Conservation (phyloP, 2,797 vertebrate genomes). For the Poecilia picta region DNA sequence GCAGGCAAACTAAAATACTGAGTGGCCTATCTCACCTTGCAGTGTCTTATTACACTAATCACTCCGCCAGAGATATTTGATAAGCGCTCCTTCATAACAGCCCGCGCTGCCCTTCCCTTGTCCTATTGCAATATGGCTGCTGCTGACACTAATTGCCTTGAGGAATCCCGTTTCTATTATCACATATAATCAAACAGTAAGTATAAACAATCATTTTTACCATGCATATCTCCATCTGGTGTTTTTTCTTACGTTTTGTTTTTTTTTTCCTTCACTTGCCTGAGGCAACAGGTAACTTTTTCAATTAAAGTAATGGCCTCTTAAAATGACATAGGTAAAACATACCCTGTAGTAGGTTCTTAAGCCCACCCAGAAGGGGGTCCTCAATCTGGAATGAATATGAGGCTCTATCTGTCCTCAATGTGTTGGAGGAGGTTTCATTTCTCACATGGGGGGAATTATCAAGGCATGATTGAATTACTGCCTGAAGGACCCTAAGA, state of each 20-base stretch:
- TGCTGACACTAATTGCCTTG: conserved; percentile 77
- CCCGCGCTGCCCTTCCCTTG: conserved; percentile 71
- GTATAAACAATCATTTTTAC: conserved; percentile 80
- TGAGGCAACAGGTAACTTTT: conserved; percentile 68
- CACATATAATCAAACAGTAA: conserved; percentile 83
- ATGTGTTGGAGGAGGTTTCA: conserved; percentile 49
- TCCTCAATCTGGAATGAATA: conserved; percentile 61
- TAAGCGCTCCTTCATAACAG: conserved; percentile 73
- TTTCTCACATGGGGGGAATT: conserved; percentile 70
- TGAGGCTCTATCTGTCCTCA: conserved; percentile 57
- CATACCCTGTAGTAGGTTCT: conserved; percentile 58
- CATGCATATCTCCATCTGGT: conserved; percentile 78
- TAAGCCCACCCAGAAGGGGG: conserved; percentile 71
- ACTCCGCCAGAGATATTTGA: conserved; percentile 74
- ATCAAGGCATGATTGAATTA: conserved; percentile 77
- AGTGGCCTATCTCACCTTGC: conserved; percentile 76
- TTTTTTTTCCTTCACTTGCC: conserved; percentile 44
- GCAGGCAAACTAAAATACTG: conserved; percentile 52
- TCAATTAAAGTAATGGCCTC: conserved; percentile 74
- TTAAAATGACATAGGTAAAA: conserved; percentile 68
- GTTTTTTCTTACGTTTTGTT: conserved; percentile 51
- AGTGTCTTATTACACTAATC: conserved; percentile 78
- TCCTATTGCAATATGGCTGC: conserved; percentile 80
- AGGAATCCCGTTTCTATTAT: conserved; percentile 81
- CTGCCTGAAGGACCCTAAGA: conserved; percentile 46